These are phyloP conservation scores for Metridium senile DNA, from an alignment of 92 coral and sea anemone genomes.

Conservation along the genomic window DNA sequence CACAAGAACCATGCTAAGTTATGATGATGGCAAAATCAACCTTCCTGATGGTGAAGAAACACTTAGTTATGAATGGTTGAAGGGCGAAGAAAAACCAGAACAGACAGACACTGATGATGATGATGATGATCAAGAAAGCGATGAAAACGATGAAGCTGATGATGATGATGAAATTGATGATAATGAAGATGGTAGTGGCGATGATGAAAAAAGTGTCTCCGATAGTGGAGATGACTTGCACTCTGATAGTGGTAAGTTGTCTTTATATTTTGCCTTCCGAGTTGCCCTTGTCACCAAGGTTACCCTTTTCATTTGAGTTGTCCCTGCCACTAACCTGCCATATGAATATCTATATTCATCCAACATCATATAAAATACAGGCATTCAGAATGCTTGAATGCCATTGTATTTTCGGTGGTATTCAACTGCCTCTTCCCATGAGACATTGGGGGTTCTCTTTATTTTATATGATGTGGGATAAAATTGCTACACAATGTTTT, in stretches of 20 bases:
- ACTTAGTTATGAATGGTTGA: slow-evolving; percentile 33
- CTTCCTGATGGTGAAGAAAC: slow-evolving; percentile 57
- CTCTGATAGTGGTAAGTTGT: slow-evolving; percentile 25
- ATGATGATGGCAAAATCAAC: slow-evolving; percentile 83
- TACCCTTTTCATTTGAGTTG: no score
- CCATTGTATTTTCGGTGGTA: no score
- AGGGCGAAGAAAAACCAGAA: slow-evolving; percentile 18
- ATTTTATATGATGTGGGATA: no score
- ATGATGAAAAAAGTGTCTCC: slow-evolving; percentile 10
- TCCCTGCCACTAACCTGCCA: no score
- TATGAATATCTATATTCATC: no score
- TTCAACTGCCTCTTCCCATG: no score
- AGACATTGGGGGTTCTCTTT: no score
- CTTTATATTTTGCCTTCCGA: no score
- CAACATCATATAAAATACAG: no score
- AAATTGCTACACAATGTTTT: no score
- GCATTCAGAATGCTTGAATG: no score
- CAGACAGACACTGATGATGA: slow-evolving; percentile 16
- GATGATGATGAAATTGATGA: slow-evolving; percentile 35
- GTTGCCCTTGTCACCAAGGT: no score
- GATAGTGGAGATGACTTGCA: slow-evolving; percentile 44
- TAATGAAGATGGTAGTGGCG: slow-evolving; percentile 34
- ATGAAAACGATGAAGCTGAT: slow-evolving; percentile 29
- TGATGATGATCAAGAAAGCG: slow-evolving; percentile 36
- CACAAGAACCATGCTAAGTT: slow-evolving; percentile 70